These are phyloP conservation scores for Junonia oenone DNA, from an alignment of 2,888 invertebrate genomes.

Conservation along the genomic window DNA sequence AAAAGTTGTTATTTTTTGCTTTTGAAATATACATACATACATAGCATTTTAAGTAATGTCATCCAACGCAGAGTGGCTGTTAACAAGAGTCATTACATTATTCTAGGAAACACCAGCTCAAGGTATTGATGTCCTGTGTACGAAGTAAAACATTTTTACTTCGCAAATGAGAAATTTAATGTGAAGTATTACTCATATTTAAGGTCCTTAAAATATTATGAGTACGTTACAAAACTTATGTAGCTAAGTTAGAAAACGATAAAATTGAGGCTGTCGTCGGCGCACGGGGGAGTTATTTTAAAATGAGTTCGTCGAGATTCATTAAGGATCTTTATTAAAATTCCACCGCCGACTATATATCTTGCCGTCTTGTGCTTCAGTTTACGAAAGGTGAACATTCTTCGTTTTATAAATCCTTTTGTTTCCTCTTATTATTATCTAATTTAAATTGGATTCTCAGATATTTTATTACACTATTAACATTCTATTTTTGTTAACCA, in stretches of 20 bases:
- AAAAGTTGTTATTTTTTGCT: too few species aligned
- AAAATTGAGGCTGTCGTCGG: constrained; percentile 26
- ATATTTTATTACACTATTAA: not conserved
- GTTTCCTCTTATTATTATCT: not conserved
- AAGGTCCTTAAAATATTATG: too few species aligned
- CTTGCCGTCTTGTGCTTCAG: not conserved
- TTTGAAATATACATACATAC: too few species aligned
- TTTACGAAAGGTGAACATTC: not conserved
- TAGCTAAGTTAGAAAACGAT: constrained; percentile 3
- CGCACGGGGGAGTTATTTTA: constrained; percentile 32
- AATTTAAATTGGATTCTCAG: not conserved
- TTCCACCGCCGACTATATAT: constrained; percentile 12
- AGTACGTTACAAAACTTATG: too few species aligned
- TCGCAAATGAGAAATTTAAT: too few species aligned
- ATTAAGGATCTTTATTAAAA: constrained; percentile 27
- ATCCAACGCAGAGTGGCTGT: too few species aligned
- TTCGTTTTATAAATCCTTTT: not conserved
- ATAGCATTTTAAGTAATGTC: too few species aligned
- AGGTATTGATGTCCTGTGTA: too few species aligned
- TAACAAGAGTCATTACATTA: too few species aligned
- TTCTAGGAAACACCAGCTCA: too few species aligned
- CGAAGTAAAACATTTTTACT: too few species aligned
- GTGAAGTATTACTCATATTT: too few species aligned
- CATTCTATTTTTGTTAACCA: not conserved
- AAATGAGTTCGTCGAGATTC: constrained; percentile 31